These are phyloP conservation scores for Brachystomella parvula DNA, from an alignment of 1,140 invertebrate species.

Conservation along the genomic window DNA sequence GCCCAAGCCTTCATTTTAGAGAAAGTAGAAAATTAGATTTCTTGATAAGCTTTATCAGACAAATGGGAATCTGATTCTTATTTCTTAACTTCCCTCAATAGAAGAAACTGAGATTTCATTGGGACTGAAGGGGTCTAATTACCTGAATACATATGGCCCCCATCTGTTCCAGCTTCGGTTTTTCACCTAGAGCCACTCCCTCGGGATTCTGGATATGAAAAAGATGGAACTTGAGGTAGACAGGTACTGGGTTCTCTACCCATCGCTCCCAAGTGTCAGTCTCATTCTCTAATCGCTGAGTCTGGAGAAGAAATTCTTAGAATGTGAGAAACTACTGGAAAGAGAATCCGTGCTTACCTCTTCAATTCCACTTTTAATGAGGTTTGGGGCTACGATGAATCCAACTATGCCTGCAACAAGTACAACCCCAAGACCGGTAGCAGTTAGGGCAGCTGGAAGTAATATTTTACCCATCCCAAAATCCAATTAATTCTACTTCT, in stretches of 20 bases:
- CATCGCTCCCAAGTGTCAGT: slow-evolving; percentile 38
- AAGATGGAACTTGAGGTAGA: slow-evolving; percentile 46
- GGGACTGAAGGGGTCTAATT: slow-evolving; percentile 18
- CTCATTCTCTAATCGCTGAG: slow-evolving; percentile 11
- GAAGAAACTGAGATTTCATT: background rate
- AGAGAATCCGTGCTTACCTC: slow-evolving; percentile 5
- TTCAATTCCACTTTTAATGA: slow-evolving; percentile 12
- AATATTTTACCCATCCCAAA: background rate
- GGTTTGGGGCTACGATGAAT: background rate
- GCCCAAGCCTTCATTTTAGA: background rate
- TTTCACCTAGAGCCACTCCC: slow-evolving; percentile 43
- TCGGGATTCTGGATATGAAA: slow-evolving; percentile 46
- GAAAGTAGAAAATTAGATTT: no score
- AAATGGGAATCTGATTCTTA: no score
- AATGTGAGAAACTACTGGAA: background rate
- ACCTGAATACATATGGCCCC: slow-evolving; percentile 50
- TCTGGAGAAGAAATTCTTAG: background rate
- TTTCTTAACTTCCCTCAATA: no score
- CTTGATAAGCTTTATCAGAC: no score
- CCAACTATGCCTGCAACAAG: background rate
- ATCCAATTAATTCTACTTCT: background rate
- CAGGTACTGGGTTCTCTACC: slow-evolving; percentile 44
- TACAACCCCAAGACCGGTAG: background rate
- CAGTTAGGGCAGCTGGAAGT: background rate
- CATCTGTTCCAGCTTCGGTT: slow-evolving; percentile 43